Conservation (phyloP, 2,113 vertebrate genomes). For the Platichthys flesus region DNA sequence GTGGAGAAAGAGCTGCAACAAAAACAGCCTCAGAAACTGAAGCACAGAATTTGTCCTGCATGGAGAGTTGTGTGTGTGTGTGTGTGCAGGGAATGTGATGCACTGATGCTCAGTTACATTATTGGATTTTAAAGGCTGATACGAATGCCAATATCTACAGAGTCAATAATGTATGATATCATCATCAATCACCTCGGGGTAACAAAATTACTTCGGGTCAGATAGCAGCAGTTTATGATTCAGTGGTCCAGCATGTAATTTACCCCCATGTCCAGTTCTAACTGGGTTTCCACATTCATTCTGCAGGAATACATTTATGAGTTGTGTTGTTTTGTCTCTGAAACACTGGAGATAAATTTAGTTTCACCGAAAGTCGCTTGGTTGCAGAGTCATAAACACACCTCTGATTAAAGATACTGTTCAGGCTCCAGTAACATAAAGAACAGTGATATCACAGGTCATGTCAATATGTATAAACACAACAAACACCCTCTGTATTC, state of each 20-base stretch:
- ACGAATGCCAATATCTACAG: conserved; percentile 1
- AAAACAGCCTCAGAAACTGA: background rate
- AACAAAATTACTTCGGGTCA: background rate
- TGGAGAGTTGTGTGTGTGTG: background rate
- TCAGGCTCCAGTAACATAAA: no score
- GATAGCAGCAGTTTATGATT: background rate
- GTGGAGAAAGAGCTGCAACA: background rate
- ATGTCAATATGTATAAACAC: no score
- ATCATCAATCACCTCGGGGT: background rate
- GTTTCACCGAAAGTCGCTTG: no score
- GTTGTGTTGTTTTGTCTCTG: no score
- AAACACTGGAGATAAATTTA: no score
- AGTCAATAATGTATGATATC: conserved; percentile 12
- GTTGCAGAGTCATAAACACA: no score
- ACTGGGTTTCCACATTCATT: background rate
- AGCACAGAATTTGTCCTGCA: background rate
- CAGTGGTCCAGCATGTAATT: background rate
- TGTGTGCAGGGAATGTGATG: background rate
- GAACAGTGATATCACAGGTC: no score
- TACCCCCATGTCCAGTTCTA: background rate
- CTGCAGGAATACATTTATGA: no score
- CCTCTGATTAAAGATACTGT: no score
- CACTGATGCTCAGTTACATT: conserved; percentile 12
- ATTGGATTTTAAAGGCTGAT: conserved; percentile 16
- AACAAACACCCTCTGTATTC: no score